Percentiles rank a stretch among this genome's conserved stretches.
Evolutionary conservation across 2,113 vertebrate species (phyloP).

Genomic region (Cromileptes altivelis): DNA sequence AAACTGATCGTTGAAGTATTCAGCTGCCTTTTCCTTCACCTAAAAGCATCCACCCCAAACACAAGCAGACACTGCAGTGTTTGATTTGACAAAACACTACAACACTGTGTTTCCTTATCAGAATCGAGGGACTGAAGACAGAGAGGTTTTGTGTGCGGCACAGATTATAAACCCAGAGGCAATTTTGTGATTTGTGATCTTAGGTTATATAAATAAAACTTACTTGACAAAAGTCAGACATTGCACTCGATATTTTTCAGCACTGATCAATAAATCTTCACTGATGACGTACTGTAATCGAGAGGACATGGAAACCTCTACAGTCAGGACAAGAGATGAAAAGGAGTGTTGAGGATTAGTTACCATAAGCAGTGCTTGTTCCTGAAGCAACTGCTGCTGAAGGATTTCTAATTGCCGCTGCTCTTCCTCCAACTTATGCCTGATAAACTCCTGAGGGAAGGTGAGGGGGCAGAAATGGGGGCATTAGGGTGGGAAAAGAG

Average conservation of each 20-base stretch:
- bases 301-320: conserved; percentile 9
- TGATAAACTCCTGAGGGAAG: conserved; percentile 91
- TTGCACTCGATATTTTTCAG: neutral
- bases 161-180: neutral
- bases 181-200: neutral
- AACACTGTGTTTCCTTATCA: neutral
- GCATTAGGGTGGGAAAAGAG: conserved; percentile 30
- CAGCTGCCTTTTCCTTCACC: neutral
- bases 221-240: neutral
- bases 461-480: conserved; percentile 58
- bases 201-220: neutral
- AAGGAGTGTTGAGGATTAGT: conserved; percentile 61
- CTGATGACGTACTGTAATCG: neutral
- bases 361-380: conserved; percentile 96
- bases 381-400: conserved; percentile 96
- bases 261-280: neutral
- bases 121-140: neutral
- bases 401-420: conserved; percentile 96
- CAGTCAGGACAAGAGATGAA: conserved; percentile 30
- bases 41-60: neutral
- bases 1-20: neutral
- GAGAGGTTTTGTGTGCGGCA: neutral
- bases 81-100: conserved; percentile 15
- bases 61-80: conserved; percentile 15
- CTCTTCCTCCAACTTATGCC: conserved; percentile 95